Evolutionary conservation across 2,888 invertebrate genomes (phyloP).

Genomic region (Drosophila kanekoi): DNA sequence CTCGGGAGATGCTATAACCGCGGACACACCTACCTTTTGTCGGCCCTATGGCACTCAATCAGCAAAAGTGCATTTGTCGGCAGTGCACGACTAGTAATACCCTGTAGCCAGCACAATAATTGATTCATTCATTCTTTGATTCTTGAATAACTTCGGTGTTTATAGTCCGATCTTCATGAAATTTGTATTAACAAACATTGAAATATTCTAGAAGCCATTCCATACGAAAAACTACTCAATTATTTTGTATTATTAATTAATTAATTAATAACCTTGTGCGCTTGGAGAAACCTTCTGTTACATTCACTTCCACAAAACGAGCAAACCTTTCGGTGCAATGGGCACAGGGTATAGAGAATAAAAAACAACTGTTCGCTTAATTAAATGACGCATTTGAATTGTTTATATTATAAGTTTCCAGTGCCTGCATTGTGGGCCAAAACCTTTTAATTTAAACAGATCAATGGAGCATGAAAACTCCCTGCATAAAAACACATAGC

Average conservation of each 20-base stretch:
- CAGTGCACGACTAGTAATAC: background rate
- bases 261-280: no score
- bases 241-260: no score
- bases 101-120: no score
- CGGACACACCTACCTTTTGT: slow-evolving; percentile 45
- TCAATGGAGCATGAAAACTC: background rate
- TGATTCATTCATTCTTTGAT: no score
- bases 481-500: no score
- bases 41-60: background rate
- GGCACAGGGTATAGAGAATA: background rate
- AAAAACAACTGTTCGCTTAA: background rate
- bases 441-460: background rate
- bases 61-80: background rate
- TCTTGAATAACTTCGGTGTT: no score
- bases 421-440: background rate
- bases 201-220: no score
- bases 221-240: no score
- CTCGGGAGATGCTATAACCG: slow-evolving; percentile 22
- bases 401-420: background rate
- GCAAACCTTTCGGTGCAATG: no score
- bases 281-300: no score
- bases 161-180: no score
- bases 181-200: no score
- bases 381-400: slow-evolving; percentile 34
- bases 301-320: background rate